A percentile compares a stretch with the other conserved stretches of the same genome.
phyloP scores from a whole-genome alignment of 1,140 invertebrate genomes.

The Holcopasites calliopsidis region DNA sequence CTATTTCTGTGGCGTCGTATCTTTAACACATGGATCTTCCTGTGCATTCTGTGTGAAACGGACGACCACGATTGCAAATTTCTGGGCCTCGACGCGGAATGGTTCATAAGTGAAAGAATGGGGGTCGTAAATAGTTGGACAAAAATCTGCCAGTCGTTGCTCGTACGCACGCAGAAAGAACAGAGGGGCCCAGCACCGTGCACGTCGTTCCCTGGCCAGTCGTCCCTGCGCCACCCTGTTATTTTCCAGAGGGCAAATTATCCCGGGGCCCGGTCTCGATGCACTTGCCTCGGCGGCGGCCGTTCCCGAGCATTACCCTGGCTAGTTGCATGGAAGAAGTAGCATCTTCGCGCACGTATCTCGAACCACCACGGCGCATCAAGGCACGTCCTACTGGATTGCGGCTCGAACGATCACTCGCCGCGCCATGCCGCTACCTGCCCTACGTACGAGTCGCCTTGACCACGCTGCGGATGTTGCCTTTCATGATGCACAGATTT shows the following conservation, averaged over 20 bases:
- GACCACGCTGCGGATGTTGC: too few relatives aligned
- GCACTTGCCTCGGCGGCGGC: slow-evolving; percentile 68
- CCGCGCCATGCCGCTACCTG: slow-evolving; percentile 62
- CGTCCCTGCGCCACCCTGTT: slow-evolving; percentile 75
- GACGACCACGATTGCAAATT: too few relatives aligned
- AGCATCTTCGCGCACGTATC: slow-evolving; percentile 77
- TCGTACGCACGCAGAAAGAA: slow-evolving; percentile 53
- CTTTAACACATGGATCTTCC: too few relatives aligned
- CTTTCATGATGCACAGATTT: too few relatives aligned
- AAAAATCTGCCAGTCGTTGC: too few relatives aligned
- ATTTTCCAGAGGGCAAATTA: slow-evolving; percentile 79
- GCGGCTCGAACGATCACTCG: slow-evolving; percentile 70
- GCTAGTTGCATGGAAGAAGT: slow-evolving; percentile 74
- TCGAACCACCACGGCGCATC: slow-evolving; percentile 76
- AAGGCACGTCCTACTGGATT: slow-evolving; percentile 78
- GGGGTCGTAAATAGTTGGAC: too few relatives aligned
- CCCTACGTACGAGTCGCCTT: slow-evolving; percentile 53
- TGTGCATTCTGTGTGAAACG: too few relatives aligned
- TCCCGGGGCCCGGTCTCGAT: slow-evolving; percentile 72
- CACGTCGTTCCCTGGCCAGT: slow-evolving; percentile 54
- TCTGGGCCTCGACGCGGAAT: too few relatives aligned
- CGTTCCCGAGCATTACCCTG: slow-evolving; percentile 66
- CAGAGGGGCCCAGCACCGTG: slow-evolving; percentile 35
- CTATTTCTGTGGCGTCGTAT: too few relatives aligned
- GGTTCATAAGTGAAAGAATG: too few relatives aligned